Evolutionary conservation across 2,797 vertebrate genomes (phyloP), one percentile per base, ranked within the genome.

Genomic region (Valencia hispanica): DNA sequence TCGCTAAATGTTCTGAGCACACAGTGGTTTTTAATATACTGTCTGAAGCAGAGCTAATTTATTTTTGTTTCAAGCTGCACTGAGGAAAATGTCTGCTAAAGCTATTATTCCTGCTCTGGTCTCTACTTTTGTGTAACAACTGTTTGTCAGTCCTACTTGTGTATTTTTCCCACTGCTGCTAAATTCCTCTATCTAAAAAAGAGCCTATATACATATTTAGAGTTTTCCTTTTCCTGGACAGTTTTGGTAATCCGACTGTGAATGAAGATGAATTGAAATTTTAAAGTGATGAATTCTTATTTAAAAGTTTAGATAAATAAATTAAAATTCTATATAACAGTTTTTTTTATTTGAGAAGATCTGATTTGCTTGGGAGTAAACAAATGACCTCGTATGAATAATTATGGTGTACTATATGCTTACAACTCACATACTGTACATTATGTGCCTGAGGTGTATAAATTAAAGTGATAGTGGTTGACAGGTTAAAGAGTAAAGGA

Each of bases 241-340:
- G 79, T 83, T 88, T 91, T 84, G 87, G 85, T 93, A 84, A 92
- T 80, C 90, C 69, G 84, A 94, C 93, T 95, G 95, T 96, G 94
- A 96, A 95, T 94, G 89, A 93, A 92, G 72, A 93, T 89, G 1
- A 83, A 90, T 91, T 86, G 80, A 93, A 91, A 94, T 95, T 95
- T 94, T 94, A 93, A 79, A 90, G 87, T 91, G 72, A 91, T 84
- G 85, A 93, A 92, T 91, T 94, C 92, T 91, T 95, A 95, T 96
- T 96, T 96, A 95, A 95, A 94, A 90, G 51, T 82, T 77, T 91
- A 93, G 86, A 87, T 92, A 74, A 94, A 95, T 94, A 94, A 95
- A 95, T 88, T 91, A 80, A 89, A 86, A 92, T 91, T 83, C 78
- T 89, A 87, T 91, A 84, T 84, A 82, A 89, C 68, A 75, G 47